A percentile compares a stretch with the other conserved stretches of the same genome.
Evolutionary conservation across 2,797 vertebrate genomes (phyloP).

Genomic region (Oceanodroma leucorhoa): DNA sequence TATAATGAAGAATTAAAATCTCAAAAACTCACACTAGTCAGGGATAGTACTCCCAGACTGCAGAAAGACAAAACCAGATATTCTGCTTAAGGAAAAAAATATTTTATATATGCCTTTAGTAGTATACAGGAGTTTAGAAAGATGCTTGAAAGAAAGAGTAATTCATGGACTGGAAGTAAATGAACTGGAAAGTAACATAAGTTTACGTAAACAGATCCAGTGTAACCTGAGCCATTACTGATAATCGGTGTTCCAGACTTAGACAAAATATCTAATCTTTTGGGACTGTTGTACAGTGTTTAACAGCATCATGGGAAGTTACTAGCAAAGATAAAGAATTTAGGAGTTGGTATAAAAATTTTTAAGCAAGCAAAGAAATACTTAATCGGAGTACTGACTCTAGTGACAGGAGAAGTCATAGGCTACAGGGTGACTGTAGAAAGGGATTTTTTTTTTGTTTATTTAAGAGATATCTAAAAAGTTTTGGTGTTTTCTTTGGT

Average conservation of each 20-base stretch:
- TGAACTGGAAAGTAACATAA: background rate
- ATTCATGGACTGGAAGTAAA: background rate
- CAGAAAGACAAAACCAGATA: background rate
- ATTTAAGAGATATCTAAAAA: background rate
- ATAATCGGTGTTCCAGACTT: background rate
- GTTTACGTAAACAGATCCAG: background rate
- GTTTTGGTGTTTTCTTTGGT: background rate
- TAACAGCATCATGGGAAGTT: background rate
- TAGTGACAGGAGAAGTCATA: background rate
- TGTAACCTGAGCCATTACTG: background rate
- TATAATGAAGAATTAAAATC: background rate
- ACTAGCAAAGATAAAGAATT: background rate
- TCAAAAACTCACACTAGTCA: background rate
- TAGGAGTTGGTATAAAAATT: background rate
- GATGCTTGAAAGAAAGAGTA: background rate
- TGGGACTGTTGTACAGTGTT: background rate
- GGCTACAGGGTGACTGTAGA: background rate
- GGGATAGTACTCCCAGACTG: background rate
- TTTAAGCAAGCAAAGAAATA: background rate
- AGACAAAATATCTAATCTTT: background rate
- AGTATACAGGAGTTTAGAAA: background rate
- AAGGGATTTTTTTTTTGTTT: background rate
- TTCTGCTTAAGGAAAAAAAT: background rate
- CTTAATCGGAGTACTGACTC: background rate
- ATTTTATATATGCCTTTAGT: background rate